A percentile compares a stretch with the other conserved stretches of the same genome.
Conservation (phyloP, 1,140 invertebrate species). For the Drosophila micromelanica region DNA sequence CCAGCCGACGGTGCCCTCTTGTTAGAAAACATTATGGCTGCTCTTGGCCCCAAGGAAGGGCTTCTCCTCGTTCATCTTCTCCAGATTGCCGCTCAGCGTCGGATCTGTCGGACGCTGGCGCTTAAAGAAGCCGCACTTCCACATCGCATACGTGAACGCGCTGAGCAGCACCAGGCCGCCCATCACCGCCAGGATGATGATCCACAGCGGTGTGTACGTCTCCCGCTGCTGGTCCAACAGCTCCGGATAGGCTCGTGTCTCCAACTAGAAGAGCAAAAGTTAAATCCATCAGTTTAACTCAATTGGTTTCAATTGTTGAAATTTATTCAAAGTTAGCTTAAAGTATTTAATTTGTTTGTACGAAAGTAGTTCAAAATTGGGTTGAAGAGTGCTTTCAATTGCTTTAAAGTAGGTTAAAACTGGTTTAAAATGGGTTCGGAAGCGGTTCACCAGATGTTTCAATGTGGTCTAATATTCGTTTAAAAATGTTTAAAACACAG, state of each 20-base stretch:
- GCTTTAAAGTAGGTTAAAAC: too few species aligned
- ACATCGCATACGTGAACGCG: slow-evolving; percentile 90
- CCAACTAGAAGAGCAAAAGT: slow-evolving; percentile 86
- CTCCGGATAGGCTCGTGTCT: slow-evolving; percentile 92
- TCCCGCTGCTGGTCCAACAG: slow-evolving; percentile 88
- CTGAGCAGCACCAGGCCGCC: slow-evolving; percentile 92
- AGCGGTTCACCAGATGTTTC: too few species aligned
- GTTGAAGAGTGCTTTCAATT: too few species aligned
- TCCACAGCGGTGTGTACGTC: slow-evolving; percentile 90
- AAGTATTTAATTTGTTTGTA: too few species aligned
- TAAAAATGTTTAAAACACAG: background rate
- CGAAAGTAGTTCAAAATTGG: too few species aligned
- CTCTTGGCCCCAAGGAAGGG: slow-evolving; percentile 84
- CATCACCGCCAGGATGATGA: slow-evolving; percentile 92
- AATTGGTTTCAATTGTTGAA: too few species aligned
- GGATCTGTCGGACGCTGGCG: slow-evolving; percentile 90
- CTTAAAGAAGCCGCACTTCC: slow-evolving; percentile 96
- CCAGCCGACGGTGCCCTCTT: slow-evolving; percentile 83
- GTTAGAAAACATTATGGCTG: slow-evolving; percentile 78
- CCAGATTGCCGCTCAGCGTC: slow-evolving; percentile 92
- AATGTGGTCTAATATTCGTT: too few species aligned
- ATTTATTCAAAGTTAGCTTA: too few species aligned
- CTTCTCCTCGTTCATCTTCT: slow-evolving; percentile 89
- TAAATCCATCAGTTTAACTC: background rate
- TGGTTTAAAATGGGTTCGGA: background rate